Evolutionary conservation across 2,113 vertebrate species (phyloP).

Genomic region (Podilymbus podiceps): DNA sequence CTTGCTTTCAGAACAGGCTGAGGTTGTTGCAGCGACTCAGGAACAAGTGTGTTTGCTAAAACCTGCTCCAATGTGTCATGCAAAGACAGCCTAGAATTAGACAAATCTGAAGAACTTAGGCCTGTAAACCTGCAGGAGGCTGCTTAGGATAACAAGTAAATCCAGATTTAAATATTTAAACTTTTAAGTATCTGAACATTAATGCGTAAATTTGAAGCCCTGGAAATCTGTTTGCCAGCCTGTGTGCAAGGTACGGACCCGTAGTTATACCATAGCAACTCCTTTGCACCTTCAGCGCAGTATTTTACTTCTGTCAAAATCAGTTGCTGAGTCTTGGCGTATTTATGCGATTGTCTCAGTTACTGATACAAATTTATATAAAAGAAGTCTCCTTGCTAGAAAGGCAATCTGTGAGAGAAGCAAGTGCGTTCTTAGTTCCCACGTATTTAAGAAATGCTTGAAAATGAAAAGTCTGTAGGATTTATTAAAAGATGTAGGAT

Average conservation of each 20-base stretch:
- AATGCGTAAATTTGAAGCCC: background rate
- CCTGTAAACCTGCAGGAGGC: constrained; percentile 59
- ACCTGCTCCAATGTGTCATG: background rate
- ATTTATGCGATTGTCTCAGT: background rate
- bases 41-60: background rate
- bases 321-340: background rate
- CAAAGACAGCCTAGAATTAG: constrained; percentile 21
- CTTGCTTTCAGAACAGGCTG: background rate
- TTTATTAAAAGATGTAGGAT: background rate
- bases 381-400: background rate
- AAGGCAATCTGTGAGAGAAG: background rate
- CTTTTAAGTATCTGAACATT: constrained; percentile 8
- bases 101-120: constrained; percentile 25
- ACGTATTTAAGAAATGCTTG: background rate
- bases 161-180: constrained; percentile 64
- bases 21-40: background rate
- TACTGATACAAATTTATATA: background rate
- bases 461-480: background rate
- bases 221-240: background rate
- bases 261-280: background rate
- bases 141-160: constrained; percentile 62
- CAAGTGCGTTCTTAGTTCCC: background rate
- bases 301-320: background rate
- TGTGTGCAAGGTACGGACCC: background rate
- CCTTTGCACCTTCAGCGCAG: background rate